Evolutionary conservation across 2,888 invertebrate species (phyloP), one percentile per base, ranked within the genome.

Genomic region (Acanthopleura granulata): DNA sequence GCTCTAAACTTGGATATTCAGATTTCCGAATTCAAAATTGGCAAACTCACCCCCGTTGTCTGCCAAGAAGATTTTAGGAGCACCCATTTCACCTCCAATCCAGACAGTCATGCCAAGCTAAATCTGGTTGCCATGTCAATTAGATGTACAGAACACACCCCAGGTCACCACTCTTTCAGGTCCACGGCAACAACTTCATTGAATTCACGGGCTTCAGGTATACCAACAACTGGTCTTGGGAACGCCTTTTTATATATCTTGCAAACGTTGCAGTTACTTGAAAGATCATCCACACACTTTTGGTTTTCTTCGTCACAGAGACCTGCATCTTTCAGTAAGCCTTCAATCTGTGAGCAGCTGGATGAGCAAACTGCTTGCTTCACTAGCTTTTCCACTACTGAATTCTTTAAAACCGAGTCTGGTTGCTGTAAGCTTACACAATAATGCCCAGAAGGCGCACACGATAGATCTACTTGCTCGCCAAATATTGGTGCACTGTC

Each of bases 361-460:
- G 77, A 78, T 81, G 81, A n/a, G 78, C 79, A 76, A 82, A 80
- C 73, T 81, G 81, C 57, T 76, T 75, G 71, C 79, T 25, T 73
- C 74, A 62, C 73, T 74, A 57, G 73, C 57, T 73, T 76, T 78
- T 3, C 16, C 22, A 18, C 22, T 30, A 15, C 69, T 22, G 57
- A 73, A n/a, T 14, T 72, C 72, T 51, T 73, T 73, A 30, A 75
- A 49, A 30, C 12, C 15, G n/a, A n/a, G n/a, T 15, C 12, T 62
- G 62, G 25, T 12, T 70, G 29, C 12, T 70, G 27, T 30, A 70
- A 16, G 29, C 27, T 11, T 27, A 70, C 30, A 70, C 70, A 70
- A 70, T 70, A 70, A 70, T 70, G 70, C 12, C 70, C 70, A 14
- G 70, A 70, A 15, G 70, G 12, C 12, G 70, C 29, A 29, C 70